A percentile compares a stretch with the other conserved stretches of the same genome.
phyloP scores from a whole-genome alignment of 2,113 vertebrate species.

The Platanista minor region DNA sequence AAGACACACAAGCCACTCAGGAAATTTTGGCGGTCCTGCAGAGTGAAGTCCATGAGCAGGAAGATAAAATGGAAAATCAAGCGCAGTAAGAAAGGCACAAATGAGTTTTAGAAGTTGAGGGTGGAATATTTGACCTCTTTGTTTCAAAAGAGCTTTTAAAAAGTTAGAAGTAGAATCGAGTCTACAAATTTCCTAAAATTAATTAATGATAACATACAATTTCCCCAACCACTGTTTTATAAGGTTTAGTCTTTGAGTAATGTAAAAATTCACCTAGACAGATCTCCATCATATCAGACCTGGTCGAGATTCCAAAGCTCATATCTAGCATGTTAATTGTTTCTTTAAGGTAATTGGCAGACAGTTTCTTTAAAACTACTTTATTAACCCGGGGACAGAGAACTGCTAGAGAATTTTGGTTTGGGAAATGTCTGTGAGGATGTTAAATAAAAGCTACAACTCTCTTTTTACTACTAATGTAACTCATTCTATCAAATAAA shows the following conservation, averaged over 20 bases:
- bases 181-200: not conserved
- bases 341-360: not conserved
- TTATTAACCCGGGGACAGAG: not conserved
- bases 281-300: not conserved
- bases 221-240: not conserved
- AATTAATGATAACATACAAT: not conserved
- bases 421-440: not conserved
- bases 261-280: not conserved
- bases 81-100: constrained; percentile 49
- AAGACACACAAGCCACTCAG: not conserved
- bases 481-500: not conserved
- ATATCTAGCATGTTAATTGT: too few species aligned
- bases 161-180: not conserved
- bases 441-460: not conserved
- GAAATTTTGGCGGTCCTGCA: not conserved
- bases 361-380: not conserved
- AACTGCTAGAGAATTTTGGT: not conserved
- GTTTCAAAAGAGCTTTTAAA: not conserved
- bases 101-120: not conserved
- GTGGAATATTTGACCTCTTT: not conserved
- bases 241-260: not conserved
- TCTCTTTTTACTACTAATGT: not conserved
- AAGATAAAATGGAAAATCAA: not conserved
- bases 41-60: constrained; percentile 17
- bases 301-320: not conserved